These are phyloP conservation scores for Macrophya alboannulata DNA, from an alignment of 2,888 invertebrate genomes.

Conservation along the genomic window DNA sequence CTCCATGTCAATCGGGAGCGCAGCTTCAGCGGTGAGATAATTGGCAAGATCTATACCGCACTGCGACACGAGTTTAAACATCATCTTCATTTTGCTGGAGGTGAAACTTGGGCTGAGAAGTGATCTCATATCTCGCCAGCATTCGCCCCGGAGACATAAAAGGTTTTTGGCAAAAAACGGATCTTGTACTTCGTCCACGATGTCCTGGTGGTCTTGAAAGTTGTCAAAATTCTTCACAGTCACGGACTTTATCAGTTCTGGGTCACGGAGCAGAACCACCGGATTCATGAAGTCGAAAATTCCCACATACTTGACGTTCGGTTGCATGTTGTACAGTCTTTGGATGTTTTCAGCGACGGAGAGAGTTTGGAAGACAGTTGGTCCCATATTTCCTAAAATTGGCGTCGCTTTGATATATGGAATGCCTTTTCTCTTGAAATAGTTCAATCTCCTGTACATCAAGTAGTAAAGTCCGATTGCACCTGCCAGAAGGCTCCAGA, in stretches of 20 bases:
- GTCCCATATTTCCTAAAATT: conserved; percentile 65
- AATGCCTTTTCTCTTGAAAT: conserved; percentile 66
- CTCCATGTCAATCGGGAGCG: conserved; percentile 64
- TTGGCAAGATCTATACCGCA: conserved; percentile 72
- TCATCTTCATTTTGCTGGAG: conserved; percentile 82
- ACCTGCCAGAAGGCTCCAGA: conserved; percentile 41
- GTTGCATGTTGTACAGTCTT: conserved; percentile 61
- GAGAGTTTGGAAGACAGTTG: conserved; percentile 56
- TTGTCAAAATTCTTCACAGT: conserved; percentile 68
- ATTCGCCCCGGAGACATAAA: conserved; percentile 75
- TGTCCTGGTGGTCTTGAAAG: conserved; percentile 64
- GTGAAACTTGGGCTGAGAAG: conserved; percentile 83
- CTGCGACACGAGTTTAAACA: conserved; percentile 81
- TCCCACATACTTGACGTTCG: conserved; percentile 69
- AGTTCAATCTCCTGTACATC: conserved; percentile 50
- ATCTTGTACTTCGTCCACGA: conserved; percentile 64
- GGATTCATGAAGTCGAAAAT: conserved; percentile 67
- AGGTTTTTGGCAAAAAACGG: conserved; percentile 67
- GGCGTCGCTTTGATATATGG: conserved; percentile 59
- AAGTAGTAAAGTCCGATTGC: conserved; percentile 57
- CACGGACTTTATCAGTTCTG: conserved; percentile 67
- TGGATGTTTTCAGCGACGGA: conserved; percentile 60
- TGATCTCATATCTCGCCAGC: conserved; percentile 81
- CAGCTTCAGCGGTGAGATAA: conserved; percentile 64
- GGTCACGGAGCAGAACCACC: conserved; percentile 66